Evolutionary conservation across 2,888 invertebrate species (phyloP).

Genomic region (Drosophila kambysellisi): DNA sequence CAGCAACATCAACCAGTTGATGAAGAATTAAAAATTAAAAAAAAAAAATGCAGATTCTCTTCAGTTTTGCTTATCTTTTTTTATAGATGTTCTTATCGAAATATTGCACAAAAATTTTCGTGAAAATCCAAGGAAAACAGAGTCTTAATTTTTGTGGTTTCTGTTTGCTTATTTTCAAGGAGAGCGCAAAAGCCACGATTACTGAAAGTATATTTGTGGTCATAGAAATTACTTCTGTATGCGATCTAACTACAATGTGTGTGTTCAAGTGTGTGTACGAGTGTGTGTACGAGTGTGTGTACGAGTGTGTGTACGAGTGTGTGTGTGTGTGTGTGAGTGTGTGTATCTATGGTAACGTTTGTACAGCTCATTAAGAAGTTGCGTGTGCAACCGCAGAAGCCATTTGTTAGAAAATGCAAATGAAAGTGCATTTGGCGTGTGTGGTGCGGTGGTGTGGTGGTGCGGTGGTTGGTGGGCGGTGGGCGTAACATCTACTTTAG

Average conservation of each 20-base stretch:
- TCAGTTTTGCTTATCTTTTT: neutral
- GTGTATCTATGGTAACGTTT: slow-evolving; percentile 35
- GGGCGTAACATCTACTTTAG: slow-evolving; percentile 10
- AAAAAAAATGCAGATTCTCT: neutral
- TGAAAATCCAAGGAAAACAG: neutral
- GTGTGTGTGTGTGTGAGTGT: slow-evolving; percentile 1
- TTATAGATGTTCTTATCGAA: neutral
- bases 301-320: neutral
- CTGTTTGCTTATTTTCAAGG: neutral
- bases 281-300: neutral
- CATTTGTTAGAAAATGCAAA: slow-evolving; percentile 55
- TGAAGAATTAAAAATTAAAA: too few relatives aligned
- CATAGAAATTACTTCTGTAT: neutral
- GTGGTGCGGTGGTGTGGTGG: neutral
- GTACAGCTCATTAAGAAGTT: slow-evolving; percentile 55
- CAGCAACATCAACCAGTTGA: neutral
- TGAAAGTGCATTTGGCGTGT: slow-evolving; percentile 45
- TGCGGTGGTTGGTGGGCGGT: too few relatives aligned
- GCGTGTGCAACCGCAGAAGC: slow-evolving; percentile 53
- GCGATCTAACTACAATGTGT: neutral
- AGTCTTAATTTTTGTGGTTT: neutral
- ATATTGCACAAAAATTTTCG: neutral
- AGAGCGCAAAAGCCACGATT: slow-evolving; percentile 15
- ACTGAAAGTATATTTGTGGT: slow-evolving; percentile 11
- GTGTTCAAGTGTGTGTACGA: neutral